Evolutionary conservation across 2,888 invertebrate species (phyloP), one percentile per base, ranked within the genome.

Genomic region (Hypercompe scribonia): DNA sequence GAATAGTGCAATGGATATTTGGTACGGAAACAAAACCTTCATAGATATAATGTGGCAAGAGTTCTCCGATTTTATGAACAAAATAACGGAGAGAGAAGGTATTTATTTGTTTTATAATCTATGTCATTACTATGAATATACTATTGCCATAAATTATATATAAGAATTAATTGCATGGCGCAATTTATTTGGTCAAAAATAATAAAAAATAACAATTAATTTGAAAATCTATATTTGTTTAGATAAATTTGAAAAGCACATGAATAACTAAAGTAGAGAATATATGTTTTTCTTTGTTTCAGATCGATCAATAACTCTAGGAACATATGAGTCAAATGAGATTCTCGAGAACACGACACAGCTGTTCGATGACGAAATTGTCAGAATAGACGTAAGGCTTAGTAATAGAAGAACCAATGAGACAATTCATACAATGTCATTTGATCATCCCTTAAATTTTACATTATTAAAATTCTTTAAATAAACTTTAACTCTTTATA

Each of bases 1-100:
- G 11, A 75, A 73, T 54, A 77, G 72, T 65, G 74, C 74, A 24
- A 67, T 77, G 74, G 75, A 77, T 65, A 54, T 77, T 24, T 73
- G 74, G 72, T 73, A 70, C 15, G 72, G 74, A 18, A 77, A 77
- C 33, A 74, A 73, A 65, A 73, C 70, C 18, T 33, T 77, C 21
- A 46, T 73, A 21, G 71, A 77, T 11, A 66, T 72, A 21, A 24
- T 70, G 2, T 74, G 70, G 46, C 68, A 71, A 34, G 72, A 75
- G 46, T 71, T 77, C 18, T 50, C 70, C 18, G 68, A 72, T 39
- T 68, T 72, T 34, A 36, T 77, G 42, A 54, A 64, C 18, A 68
- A 70, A 36, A 13, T 73, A 15, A 70, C 70, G 24, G 70, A 73
- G 1, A 69, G 73, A 65, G 36, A 58, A 28, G 66, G 73, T 73